These are phyloP conservation scores for Thalpophila matura DNA, from an alignment of 2,888 invertebrate genomes.

Conservation along the genomic window DNA sequence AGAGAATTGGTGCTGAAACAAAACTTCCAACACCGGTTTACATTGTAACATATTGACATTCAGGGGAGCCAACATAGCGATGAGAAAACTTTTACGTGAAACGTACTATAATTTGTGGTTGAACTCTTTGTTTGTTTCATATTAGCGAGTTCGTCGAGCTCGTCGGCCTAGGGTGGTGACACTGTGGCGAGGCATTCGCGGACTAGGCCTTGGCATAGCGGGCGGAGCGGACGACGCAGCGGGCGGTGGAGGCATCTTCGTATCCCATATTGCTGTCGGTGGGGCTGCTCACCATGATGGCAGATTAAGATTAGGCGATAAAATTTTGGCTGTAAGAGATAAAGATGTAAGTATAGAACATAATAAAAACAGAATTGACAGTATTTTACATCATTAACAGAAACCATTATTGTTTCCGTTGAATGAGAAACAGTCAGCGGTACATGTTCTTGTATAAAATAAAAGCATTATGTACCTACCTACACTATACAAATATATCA, in stretches of 20 bases:
- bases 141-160: slow-evolving; percentile 84
- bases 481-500: no score
- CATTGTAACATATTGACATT: no score
- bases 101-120: neutral
- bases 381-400: no score
- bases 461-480: no score
- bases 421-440: no score
- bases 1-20: no score
- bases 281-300: slow-evolving; percentile 88
- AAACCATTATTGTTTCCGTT: no score
- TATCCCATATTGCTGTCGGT: slow-evolving; percentile 87
- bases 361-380: accelerated
- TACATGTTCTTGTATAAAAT: no score
- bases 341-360: slow-evolving; percentile 80
- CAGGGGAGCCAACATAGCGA: no score
- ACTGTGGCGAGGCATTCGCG: slow-evolving; percentile 85
- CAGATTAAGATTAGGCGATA: slow-evolving; percentile 87
- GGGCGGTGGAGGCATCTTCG: slow-evolving; percentile 87
- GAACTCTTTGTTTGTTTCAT: neutral
- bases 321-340: slow-evolving; percentile 88
- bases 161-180: slow-evolving; percentile 85
- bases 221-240: slow-evolving; percentile 88
- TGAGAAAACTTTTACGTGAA: neutral
- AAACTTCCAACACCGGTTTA: no score
- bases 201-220: slow-evolving; percentile 86